Conservation (phyloP, 2,888 invertebrate genomes). For the Syritta pipiens region DNA sequence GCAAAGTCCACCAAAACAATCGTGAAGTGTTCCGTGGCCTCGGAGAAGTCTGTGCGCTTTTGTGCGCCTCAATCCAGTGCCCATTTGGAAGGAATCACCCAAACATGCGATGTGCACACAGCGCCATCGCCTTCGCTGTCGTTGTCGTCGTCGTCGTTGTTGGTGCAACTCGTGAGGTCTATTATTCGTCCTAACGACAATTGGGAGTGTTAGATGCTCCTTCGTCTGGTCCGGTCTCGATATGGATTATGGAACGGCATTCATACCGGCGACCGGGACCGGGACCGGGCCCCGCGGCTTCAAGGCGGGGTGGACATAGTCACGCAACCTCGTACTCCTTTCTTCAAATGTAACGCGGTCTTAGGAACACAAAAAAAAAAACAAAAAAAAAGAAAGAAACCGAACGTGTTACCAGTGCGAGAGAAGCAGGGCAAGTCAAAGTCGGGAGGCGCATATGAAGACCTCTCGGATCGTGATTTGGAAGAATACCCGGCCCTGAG, state of each 20-base stretch:
- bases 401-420: constrained; percentile 42
- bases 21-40: constrained; percentile 54
- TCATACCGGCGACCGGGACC: too few species aligned
- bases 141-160: constrained; percentile 13
- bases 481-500: too few species aligned
- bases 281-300: constrained; percentile 42
- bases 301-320: constrained; percentile 49
- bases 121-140: constrained; percentile 4
- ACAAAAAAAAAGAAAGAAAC: too few species aligned
- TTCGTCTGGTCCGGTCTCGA: not conserved
- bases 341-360: constrained; percentile 12
- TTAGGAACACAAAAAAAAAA: too few species aligned
- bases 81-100: constrained; percentile 25
- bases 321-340: constrained; percentile 51
- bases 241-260: constrained; percentile 55
- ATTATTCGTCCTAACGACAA: constrained; percentile 67
- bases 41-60: constrained; percentile 26
- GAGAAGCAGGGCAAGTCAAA: too few species aligned
- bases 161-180: constrained; percentile 59
- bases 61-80: not conserved
- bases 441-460: too few species aligned
- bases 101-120: constrained; percentile 49
- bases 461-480: constrained; percentile 47
- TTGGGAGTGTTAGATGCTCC: constrained; percentile 61
- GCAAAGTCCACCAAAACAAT: constrained; percentile 37